phyloP scores from a whole-genome alignment of 2,113 vertebrate genomes.

The Ochotona curzoniae region DNA sequence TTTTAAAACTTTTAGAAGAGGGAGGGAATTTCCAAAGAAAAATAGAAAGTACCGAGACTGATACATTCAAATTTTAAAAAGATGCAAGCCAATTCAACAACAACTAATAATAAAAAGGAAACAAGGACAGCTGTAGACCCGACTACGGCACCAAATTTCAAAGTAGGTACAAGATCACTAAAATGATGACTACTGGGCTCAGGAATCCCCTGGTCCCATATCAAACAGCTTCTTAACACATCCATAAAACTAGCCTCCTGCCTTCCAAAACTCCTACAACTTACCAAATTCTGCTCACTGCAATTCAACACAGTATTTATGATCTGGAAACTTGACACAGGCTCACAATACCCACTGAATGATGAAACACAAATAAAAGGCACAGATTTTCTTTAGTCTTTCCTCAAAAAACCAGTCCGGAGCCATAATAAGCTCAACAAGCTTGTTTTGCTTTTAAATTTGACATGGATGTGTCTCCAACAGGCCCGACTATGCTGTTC shows the following conservation, averaged over 20 bases:
- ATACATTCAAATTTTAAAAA: conserved; percentile 54
- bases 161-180: conserved; percentile 84
- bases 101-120: conserved; percentile 82
- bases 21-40: neutral
- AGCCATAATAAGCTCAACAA: conserved; percentile 38
- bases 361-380: conserved; percentile 79
- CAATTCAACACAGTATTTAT: conserved; percentile 85
- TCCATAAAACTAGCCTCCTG: conserved; percentile 47
- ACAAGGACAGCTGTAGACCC: conserved; percentile 83
- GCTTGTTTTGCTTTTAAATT: conserved; percentile 53
- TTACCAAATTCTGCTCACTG: conserved; percentile 73
- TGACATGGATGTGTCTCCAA: conserved; percentile 37
- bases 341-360: conserved; percentile 72
- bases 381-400: conserved; percentile 75
- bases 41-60: conserved; percentile 37
- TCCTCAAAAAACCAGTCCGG: conserved; percentile 61
- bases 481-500: neutral
- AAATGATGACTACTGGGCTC: conserved; percentile 83
- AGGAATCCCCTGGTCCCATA: conserved; percentile 86
- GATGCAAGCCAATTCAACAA: conserved; percentile 76
- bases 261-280: conserved; percentile 72
- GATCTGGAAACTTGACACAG: conserved; percentile 82
- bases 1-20: conserved; percentile 63
- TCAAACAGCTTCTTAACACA: conserved; percentile 84
- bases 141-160: conserved; percentile 84